Evolutionary conservation across 1,140 invertebrate species (phyloP), one percentile per base, ranked within the genome.

Genomic region (Procambarus clarkii): DNA sequence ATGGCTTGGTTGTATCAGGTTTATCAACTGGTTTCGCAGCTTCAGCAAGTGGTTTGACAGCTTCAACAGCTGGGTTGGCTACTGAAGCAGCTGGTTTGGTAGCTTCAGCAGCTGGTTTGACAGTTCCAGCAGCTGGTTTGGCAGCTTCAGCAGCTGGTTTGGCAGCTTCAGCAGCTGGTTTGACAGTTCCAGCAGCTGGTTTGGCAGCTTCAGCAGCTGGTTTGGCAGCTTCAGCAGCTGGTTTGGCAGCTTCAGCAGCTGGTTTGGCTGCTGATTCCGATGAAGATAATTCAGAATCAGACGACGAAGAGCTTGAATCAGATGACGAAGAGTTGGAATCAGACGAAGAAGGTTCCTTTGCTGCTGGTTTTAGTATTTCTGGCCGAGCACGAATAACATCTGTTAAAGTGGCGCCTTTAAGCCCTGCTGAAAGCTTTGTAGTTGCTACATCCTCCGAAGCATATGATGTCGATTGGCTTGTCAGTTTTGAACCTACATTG

Each of bases 281-380:
- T 8, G 46, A 34, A 48, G 69, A 82, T 24, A 44, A 34, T 34
- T 91, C 89, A 5, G 74, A 85, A 48, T 91, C 89, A 11, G 88
- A 90, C 21, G 50, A 54, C 2, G 50, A 54, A 8, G 50, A 54
- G 8, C 34, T 34, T 34, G 74, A 85, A 48, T 91, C 89, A 3
- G 88, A 90, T 24, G 50, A 54, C 2, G 50, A 54, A 8, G 50
- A 54, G 8, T 1, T 34, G 0, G 74, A 85, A 48, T 91, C 89
- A 3, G 88, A 83, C 15, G 64, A 83, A 1, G 48, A 77, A 1
- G 71, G 21, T 21, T 5, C 58, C 1, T 13, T 34, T 9, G 71
- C 77, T 4, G 54, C 21, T 24, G 83, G 58, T 71, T 69, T 60
- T 18, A 89, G 64, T n/a, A 91, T 71, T 34, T 91, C 77, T 50